Conservation (phyloP, 2,113 vertebrate genomes). For the Sinocyclocheilus maitianheensis region DNA sequence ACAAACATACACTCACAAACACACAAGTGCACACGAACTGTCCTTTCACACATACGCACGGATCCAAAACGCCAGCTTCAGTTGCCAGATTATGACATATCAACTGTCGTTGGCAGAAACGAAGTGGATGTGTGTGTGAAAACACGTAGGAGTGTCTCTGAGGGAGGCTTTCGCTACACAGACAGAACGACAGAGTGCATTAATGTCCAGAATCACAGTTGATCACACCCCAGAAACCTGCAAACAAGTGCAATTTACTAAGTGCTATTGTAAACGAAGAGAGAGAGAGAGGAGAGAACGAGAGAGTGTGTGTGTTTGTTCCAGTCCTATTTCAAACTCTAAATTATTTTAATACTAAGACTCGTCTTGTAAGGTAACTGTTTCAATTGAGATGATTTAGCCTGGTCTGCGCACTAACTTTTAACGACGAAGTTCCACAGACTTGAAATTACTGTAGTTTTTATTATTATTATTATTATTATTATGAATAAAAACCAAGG, state of each 20-base stretch:
- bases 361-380: slow-evolving; percentile 65
- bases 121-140: slow-evolving; percentile 41
- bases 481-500: slow-evolving; percentile 53
- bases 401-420: slow-evolving; percentile 74
- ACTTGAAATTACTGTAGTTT: slow-evolving; percentile 81
- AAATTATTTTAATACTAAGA: slow-evolving; percentile 92
- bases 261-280: slow-evolving; percentile 86
- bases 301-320: slow-evolving; percentile 56
- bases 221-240: slow-evolving; percentile 82
- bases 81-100: slow-evolving; percentile 37
- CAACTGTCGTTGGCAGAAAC: slow-evolving; percentile 31
- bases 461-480: slow-evolving; percentile 58
- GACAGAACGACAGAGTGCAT: slow-evolving; percentile 51
- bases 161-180: slow-evolving; percentile 42
- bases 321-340: slow-evolving; percentile 84
- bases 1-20: slow-evolving; percentile 63
- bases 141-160: slow-evolving; percentile 26
- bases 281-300: slow-evolving; percentile 57
- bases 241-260: slow-evolving; percentile 98
- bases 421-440: slow-evolving; percentile 79
- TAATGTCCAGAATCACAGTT: slow-evolving; percentile 74
- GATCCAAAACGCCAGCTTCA: slow-evolving; percentile 28
- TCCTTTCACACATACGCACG: slow-evolving; percentile 33
- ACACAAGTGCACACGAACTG: slow-evolving; percentile 36
- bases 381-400: slow-evolving; percentile 51